Evolutionary conservation across 2,888 invertebrate species (phyloP).

Genomic region (Axea sp.): DNA sequence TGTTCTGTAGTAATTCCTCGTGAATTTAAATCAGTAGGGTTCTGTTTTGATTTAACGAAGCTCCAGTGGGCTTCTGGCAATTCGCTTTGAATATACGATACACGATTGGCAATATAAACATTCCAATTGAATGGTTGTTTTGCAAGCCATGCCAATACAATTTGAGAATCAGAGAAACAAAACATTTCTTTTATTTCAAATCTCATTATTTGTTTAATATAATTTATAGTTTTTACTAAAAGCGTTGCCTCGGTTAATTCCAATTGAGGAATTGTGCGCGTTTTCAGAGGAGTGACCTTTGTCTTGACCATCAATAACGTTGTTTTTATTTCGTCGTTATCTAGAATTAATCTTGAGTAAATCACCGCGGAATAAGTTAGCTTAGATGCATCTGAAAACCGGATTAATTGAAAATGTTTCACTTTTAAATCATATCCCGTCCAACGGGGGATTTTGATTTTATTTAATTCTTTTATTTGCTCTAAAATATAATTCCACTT

Average conservation of each 20-base stretch:
- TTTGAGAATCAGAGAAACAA: not conserved
- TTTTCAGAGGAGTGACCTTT: not conserved
- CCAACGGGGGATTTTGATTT: not conserved
- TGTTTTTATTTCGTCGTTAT: not conserved
- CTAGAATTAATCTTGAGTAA: not conserved
- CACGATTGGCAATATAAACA: not conserved
- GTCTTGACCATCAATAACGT: not conserved
- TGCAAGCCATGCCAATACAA: not conserved
- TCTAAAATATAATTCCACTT: not conserved
- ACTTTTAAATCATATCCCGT: not conserved
- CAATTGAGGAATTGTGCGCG: not conserved
- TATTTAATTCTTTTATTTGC: not conserved
- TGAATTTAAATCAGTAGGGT: slow-evolving; percentile 8
- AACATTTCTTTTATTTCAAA: not conserved
- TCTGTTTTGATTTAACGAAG: slow-evolving; percentile 10
- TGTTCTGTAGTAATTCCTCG: not conserved
- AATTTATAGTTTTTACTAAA: not conserved
- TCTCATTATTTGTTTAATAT: not conserved
- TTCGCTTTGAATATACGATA: slow-evolving; percentile 6
- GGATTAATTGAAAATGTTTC: not conserved
- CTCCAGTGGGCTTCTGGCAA: not conserved
- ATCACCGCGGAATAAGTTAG: not conserved
- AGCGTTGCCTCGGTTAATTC: not conserved
- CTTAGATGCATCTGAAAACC: not conserved
- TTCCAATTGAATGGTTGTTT: slow-evolving; percentile 1